Base-by-base conservation (phyloP, 2,888 invertebrate species). In the Lordiphosa fenestrarum region DNA sequence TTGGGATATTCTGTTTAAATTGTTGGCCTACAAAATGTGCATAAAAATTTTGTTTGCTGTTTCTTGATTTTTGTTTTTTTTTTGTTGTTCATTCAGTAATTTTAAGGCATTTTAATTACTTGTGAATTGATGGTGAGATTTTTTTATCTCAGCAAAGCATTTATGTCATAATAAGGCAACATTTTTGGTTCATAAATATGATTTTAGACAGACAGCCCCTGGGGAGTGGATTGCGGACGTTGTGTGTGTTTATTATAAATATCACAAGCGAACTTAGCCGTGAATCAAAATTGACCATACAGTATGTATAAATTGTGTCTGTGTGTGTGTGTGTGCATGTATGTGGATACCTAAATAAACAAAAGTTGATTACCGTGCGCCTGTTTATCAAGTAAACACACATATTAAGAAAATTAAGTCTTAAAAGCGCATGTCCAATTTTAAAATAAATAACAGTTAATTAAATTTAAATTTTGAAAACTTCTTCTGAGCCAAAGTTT, bases 41-140 rank as follows among this genome's bases (percentile, higher is more conserved):
- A 30, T 30, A 30, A 30, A 30, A 30, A 30, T 4, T 0, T 30
- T 30, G 30, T 30, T 30, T 30, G 30, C 30, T 30, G 30, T 9
- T 30, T 52, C 53, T n/a, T 38, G 42, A 48, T 56, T 50, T 50
- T 57, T 30, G 35, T 10, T 19, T 39, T 57, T 57, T 30, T 36
- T 10, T 19, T 39, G 30, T 21, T 15, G 62, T 78, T 71, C 66
- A 57, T 46, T 65, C 65, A 60, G 69, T 78, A 66, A 58, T 62
- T 71, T 48, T 41, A 42, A 60, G 66, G 72, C 76, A 77, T 72
- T 80, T 85, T 83, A 77, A 77, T 77, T 72, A 72, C 77, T 83
- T 72, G 76, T 49, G 66, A 77, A 77, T 77, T 72, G 75, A 83
- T 84, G 69, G 73, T 48, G 33, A 1, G 9, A 3, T 9, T 30